These are phyloP conservation scores for Baccha elongata DNA, from an alignment of 2,888 invertebrate species.

Conservation along the genomic window DNA sequence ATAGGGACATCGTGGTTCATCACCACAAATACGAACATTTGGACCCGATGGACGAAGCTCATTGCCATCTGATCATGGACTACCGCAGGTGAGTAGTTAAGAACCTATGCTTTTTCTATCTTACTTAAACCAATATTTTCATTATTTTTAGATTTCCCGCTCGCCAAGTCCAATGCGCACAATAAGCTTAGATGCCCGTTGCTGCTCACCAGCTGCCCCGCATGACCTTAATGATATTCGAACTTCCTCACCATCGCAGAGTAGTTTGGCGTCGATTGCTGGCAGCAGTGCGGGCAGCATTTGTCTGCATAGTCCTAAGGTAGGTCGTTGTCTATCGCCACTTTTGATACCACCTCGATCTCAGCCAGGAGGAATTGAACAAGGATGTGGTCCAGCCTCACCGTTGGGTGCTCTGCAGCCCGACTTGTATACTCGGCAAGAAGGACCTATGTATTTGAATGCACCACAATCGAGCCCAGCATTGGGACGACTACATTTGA, in stretches of 20 bases:
- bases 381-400: conserved; percentile 83
- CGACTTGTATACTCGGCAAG: conserved; percentile 91
- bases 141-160: conserved; percentile 83
- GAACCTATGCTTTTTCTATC: background rate
- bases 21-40: conserved; percentile 92
- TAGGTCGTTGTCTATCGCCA: conserved; percentile 88
- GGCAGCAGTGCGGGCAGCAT: conserved; percentile 78
- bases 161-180: conserved; percentile 91
- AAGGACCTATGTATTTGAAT: conserved; percentile 90
- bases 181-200: conserved; percentile 89
- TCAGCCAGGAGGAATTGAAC: conserved; percentile 82
- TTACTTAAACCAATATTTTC: background rate
- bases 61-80: conserved; percentile 79
- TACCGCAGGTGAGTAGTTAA: conserved; percentile 72
- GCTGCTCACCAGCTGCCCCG: conserved; percentile 84
- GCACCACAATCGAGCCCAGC: conserved; percentile 86
- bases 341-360: conserved; percentile 90
- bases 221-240: conserved; percentile 82
- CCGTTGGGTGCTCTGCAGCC: conserved; percentile 93
- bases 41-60: conserved; percentile 90
- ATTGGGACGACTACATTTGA: conserved; percentile 91
- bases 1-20: conserved; percentile 90
- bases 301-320: conserved; percentile 78
- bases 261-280: conserved; percentile 87
- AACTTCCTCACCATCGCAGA: conserved; percentile 88